Conservation (phyloP, 2,888 invertebrate species). For the Tryphoninae sp. region DNA sequence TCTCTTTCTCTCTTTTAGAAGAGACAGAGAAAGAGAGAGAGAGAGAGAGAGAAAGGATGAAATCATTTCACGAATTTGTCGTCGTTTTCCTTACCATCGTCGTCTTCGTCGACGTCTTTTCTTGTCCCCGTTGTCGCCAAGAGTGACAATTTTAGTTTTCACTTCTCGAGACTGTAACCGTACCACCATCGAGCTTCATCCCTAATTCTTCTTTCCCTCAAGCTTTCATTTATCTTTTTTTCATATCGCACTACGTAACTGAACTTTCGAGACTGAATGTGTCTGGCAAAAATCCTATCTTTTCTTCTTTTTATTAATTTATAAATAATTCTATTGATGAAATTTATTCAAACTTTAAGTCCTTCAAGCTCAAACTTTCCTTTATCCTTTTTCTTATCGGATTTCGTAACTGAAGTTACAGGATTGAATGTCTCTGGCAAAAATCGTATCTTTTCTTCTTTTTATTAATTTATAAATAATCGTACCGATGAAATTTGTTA, state of each 20-base stretch:
- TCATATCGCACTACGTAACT: not conserved
- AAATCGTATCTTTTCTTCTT: constrained; percentile 9
- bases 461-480: no score
- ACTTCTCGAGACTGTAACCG: constrained; percentile 26
- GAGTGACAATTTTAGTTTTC: constrained; percentile 51
- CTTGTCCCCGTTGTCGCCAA: constrained; percentile 38
- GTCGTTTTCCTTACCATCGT: constrained; percentile 26
- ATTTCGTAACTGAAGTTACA: not conserved
- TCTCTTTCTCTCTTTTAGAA: constrained; percentile 23
- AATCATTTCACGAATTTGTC: constrained; percentile 44
- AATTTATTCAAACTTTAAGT: no score
- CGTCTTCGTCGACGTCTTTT: constrained; percentile 37
- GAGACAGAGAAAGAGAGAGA: constrained; percentile 37
- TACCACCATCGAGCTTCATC: not conserved
- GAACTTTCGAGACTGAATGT: not conserved
- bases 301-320: not conserved
- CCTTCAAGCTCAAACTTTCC: no score
- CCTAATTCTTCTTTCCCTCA: not conserved
- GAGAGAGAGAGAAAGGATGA: constrained; percentile 34
- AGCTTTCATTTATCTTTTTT: constrained; percentile 26
- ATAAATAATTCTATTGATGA: no score
- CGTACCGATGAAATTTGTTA: no score
- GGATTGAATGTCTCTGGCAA: not conserved
- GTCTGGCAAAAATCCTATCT: not conserved
- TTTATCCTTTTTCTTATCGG: not conserved